These are phyloP conservation scores for Venturia canescens DNA, from an alignment of 1,140 invertebrate genomes.

Conservation along the genomic window DNA sequence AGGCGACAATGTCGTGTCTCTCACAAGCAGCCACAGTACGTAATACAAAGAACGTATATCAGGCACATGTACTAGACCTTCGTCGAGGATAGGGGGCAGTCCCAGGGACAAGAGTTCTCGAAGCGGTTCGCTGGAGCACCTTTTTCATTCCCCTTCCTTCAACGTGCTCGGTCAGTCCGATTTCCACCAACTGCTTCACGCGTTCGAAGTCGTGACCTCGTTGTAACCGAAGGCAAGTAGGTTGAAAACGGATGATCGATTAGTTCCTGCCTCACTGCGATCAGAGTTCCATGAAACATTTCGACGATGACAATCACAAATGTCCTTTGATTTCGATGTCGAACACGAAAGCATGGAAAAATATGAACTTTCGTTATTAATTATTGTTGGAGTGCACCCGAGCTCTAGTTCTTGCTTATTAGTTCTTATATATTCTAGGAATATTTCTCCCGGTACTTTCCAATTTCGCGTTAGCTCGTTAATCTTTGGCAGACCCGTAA, in stretches of 20 bases:
- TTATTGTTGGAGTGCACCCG: not conserved
- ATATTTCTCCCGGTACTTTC: slow-evolving; percentile 36
- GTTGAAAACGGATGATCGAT: not conserved
- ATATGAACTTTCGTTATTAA: slow-evolving; percentile 8
- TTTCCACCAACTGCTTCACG: not conserved
- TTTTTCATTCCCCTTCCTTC: slow-evolving; percentile 10
- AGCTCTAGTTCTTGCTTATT: slow-evolving; percentile 14
- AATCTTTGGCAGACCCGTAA: slow-evolving; percentile 63
- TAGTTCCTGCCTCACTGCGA: not conserved
- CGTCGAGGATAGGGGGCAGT: slow-evolving; percentile 19
- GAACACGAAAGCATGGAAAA: not conserved
- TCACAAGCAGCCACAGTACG: not conserved
- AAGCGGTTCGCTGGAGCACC: not conserved
- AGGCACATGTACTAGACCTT: slow-evolving; percentile 3
- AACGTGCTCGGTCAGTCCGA: not conserved
- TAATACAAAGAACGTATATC: slow-evolving; percentile 24
- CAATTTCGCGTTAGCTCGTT: slow-evolving; percentile 56
- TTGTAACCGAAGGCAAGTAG: not conserved
- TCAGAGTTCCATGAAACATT: slow-evolving; percentile 9
- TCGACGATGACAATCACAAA: not conserved
- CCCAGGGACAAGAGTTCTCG: not conserved
- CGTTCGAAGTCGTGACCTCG: not conserved
- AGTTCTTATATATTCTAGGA: slow-evolving; percentile 10
- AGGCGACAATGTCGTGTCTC: slow-evolving; percentile 50
- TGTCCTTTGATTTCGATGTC: not conserved